phyloP scores from a whole-genome alignment of 2,797 vertebrate genomes.

The Tragelaphus oryx region DNA sequence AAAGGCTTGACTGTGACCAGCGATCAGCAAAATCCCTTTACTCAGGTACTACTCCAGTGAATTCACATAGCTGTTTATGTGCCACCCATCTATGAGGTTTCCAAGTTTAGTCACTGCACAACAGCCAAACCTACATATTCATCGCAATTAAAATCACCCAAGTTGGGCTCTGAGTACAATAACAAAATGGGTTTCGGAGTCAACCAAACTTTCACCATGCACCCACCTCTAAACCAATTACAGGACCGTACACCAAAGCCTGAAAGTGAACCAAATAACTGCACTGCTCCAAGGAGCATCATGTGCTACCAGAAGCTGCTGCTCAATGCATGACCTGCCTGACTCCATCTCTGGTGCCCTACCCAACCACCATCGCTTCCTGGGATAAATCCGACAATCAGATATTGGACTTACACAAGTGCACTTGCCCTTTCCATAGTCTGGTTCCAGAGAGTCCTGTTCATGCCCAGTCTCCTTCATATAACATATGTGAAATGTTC shows the following conservation, averaged over 20 bases:
- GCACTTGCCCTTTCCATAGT: constrained; percentile 71
- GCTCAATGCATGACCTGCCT: constrained; percentile 3
- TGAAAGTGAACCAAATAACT: background rate
- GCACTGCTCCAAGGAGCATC: background rate
- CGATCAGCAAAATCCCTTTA: background rate
- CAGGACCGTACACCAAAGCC: background rate
- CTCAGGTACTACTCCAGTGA: background rate
- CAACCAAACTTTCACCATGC: constrained; percentile 17
- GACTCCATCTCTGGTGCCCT: constrained; percentile 18
- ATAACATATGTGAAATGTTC: constrained; percentile 72
- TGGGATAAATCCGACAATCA: constrained; percentile 65
- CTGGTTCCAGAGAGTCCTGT: constrained; percentile 70
- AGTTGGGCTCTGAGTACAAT: constrained; percentile 12
- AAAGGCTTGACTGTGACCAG: constrained; percentile 29
- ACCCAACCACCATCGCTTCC: constrained; percentile 56
- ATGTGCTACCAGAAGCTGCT: background rate
- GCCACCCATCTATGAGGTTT: background rate
- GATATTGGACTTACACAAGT: constrained; percentile 65
- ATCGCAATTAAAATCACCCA: background rate
- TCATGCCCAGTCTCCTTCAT: constrained; percentile 70
- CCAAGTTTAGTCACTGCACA: background rate
- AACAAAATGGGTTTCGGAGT: background rate
- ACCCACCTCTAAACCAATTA: constrained; percentile 24
- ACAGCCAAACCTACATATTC: background rate
- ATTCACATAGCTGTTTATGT: background rate